phyloP scores from a whole-genome alignment of 92 coral and sea anemone genomes.

The Hydrozoanthus gracilis region DNA sequence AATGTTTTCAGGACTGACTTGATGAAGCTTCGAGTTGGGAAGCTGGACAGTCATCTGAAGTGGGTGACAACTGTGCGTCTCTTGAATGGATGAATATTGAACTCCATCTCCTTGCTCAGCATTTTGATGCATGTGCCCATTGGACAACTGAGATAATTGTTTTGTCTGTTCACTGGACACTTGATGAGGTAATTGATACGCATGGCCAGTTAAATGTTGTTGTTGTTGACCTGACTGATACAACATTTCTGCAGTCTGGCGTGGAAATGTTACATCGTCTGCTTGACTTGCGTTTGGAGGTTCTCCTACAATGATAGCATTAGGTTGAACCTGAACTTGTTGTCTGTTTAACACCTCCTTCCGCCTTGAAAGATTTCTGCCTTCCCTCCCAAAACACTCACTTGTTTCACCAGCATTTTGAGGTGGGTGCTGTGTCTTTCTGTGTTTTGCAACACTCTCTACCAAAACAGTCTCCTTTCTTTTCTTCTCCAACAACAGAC shows the following conservation, averaged over 20 bases:
- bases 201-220: not conserved
- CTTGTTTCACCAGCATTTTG: not conserved
- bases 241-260: not conserved
- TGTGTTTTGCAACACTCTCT: conserved; percentile 25
- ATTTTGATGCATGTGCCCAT: not conserved
- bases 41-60: not conserved
- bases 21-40: not conserved
- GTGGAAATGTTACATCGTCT: not conserved
- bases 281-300: not conserved
- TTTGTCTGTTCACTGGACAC: conserved; percentile 24
- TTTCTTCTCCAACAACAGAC: conserved; percentile 18
- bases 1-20: not conserved
- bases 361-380: not conserved
- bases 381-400: not conserved
- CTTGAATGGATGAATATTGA: not conserved
- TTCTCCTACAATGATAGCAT: not conserved
- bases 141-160: not conserved
- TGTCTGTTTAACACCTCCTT: not conserved
- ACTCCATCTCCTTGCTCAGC: not conserved
- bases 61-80: not conserved
- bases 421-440: not conserved
- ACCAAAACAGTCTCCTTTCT: conserved; percentile 1
- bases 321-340: not conserved
- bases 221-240: not conserved
- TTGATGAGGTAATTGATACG: not conserved